These are phyloP conservation scores for Amazona guildingii DNA, from an alignment of 2,113 vertebrate genomes.

Conservation along the genomic window DNA sequence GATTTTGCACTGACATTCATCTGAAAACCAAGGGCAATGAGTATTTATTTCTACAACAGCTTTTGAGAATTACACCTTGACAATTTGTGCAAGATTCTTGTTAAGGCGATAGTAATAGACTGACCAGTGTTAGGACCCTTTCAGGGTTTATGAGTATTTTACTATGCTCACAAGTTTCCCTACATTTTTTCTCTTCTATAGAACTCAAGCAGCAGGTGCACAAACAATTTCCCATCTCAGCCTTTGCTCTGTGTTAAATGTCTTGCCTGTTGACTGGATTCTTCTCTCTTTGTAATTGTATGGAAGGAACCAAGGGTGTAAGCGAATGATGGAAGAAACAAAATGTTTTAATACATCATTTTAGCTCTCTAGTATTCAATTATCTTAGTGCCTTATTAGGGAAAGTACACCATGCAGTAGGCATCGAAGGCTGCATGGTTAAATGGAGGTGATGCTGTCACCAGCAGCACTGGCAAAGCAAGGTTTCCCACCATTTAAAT, in stretches of 20 bases:
- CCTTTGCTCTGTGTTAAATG: not conserved
- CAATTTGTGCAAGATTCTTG: not conserved
- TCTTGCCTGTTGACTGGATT: not conserved
- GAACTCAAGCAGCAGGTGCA: not conserved
- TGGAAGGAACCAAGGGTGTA: not conserved
- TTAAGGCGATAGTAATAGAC: not conserved
- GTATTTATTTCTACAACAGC: not conserved
- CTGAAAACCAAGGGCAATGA: not conserved
- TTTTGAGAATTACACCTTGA: not conserved
- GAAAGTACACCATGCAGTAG: fast-evolving
- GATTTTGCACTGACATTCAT: not conserved
- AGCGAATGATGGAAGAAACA: not conserved
- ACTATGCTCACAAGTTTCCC: not conserved
- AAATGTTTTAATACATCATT: not conserved
- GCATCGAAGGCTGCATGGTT: not conserved
- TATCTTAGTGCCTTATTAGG: not conserved
- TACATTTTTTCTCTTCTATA: not conserved
- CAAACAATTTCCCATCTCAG: not conserved
- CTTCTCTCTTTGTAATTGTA: not conserved
- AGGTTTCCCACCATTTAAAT: not conserved
- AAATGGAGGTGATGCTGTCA: not conserved
- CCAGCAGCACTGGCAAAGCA: not conserved
- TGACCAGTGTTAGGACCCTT: not conserved
- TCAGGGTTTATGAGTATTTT: not conserved
- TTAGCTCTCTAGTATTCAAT: not conserved